Evolutionary conservation across 2,113 vertebrate species (phyloP).

Genomic region (Sebastes schlegelii): DNA sequence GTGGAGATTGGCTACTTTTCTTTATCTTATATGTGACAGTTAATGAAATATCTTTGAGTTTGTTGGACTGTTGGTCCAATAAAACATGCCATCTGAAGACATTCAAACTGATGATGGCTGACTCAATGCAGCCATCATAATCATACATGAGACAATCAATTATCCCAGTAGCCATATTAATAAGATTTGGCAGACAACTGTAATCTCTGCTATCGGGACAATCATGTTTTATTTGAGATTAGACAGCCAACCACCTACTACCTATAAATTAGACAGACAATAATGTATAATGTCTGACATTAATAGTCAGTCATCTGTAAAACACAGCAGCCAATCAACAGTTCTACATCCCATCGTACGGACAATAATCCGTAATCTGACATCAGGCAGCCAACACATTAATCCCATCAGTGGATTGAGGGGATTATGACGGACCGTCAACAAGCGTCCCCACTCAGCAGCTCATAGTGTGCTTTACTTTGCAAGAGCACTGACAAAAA

Average conservation of each 20-base stretch:
- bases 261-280: background rate
- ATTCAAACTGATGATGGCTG: background rate
- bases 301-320: conserved; percentile 1
- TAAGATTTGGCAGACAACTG: background rate
- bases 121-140: background rate
- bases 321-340: conserved; percentile 41
- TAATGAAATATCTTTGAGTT: background rate
- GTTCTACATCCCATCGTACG: conserved; percentile 26
- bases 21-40: background rate
- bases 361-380: conserved; percentile 63
- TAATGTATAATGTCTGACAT: background rate
- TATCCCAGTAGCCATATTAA: background rate
- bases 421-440: conserved; percentile 68
- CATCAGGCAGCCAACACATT: conserved; percentile 63
- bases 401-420: conserved; percentile 65
- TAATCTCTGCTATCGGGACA: background rate
- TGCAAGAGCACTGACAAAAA: background rate
- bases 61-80: background rate
- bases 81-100: background rate
- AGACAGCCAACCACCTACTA: background rate
- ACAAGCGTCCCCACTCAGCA: conserved; percentile 22
- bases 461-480: conserved; percentile 4
- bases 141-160: background rate
- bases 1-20: background rate
- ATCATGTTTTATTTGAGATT: background rate